Conservation (phyloP, 2,797 vertebrate species). For the Coregonus ussuriensis region DNA sequence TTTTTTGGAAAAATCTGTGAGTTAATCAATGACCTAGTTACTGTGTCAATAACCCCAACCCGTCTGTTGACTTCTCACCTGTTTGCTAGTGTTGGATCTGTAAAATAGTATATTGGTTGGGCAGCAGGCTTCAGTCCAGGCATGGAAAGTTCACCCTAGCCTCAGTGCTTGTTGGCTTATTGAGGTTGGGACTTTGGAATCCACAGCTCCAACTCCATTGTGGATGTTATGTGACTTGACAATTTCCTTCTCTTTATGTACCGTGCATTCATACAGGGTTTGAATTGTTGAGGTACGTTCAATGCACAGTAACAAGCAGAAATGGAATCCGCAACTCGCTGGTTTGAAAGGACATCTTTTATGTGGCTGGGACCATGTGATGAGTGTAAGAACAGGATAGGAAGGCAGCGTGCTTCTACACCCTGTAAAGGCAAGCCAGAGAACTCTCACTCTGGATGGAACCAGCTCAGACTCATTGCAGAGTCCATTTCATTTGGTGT, state of each 20-base stretch:
- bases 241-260: background rate
- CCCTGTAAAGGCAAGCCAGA: background rate
- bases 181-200: constrained; percentile 1
- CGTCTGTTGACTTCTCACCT: background rate
- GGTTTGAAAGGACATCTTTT: background rate
- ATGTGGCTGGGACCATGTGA: background rate
- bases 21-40: constrained; percentile 14
- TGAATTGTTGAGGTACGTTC: background rate
- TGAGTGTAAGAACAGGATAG: background rate
- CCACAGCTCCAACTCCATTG: background rate
- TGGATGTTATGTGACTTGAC: background rate
- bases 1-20: constrained; percentile 1
- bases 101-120: background rate
- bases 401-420: background rate
- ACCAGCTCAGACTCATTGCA: background rate
- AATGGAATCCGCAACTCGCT: background rate
- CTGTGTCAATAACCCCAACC: constrained; percentile 3
- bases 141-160: background rate
- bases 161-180: background rate
- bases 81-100: background rate
- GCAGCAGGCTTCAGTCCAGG: background rate
- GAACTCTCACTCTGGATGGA: background rate
- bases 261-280: background rate
- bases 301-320: background rate
- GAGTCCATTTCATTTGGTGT: background rate